Evolutionary conservation across 2,113 vertebrate genomes (phyloP), one percentile per base, ranked within the genome.

Genomic region (Lanius collurio): DNA sequence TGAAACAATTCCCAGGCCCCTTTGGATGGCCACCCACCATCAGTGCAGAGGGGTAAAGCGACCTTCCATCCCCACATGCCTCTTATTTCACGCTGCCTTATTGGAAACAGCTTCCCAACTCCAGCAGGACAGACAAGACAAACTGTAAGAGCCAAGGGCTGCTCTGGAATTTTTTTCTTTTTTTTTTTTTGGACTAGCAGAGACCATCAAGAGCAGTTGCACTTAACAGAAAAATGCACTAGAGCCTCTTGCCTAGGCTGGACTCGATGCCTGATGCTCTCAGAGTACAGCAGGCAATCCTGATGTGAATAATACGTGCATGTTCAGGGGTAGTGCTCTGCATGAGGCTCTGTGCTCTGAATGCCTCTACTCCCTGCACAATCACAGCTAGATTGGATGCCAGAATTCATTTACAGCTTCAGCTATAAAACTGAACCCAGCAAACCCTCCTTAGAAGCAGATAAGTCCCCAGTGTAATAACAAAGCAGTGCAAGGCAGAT

Each of bases 61-160:
- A 95, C 93, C 90, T 95, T 90, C 84, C 84, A 88, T 85, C 93
- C 87, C 87, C 73, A 93, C 91, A 93, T 93, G 92, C 82, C 92
- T 95, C 46, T 79, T 91, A 79, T 80, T 95, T 96, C 94, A 95
- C 3, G 52, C 87, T 90, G 90, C 86, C 87, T 95, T 95, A 97
- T 91, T 94, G 87, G 90, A 96, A 96, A 95, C 94, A 95, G 93
- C 92, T 93, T 86, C 90, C 70, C 90, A 59, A 11, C 21, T 87
- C 92, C 82, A 52, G 63, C 79, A 88, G 68, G 71, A 93, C 63
- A 87, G 93, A 83, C 57, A 83, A 86, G 95, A 94, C 90, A 95
- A 96, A 85, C 68, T 21, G 0, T 42, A 33, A 87, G 70, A 93
- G 73, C 82, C 94, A 89, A 87, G 37, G 49, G 49, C 27, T 86